Evolutionary conservation across 2,888 invertebrate genomes (phyloP).

Genomic region (Poecilus cupreus): DNA sequence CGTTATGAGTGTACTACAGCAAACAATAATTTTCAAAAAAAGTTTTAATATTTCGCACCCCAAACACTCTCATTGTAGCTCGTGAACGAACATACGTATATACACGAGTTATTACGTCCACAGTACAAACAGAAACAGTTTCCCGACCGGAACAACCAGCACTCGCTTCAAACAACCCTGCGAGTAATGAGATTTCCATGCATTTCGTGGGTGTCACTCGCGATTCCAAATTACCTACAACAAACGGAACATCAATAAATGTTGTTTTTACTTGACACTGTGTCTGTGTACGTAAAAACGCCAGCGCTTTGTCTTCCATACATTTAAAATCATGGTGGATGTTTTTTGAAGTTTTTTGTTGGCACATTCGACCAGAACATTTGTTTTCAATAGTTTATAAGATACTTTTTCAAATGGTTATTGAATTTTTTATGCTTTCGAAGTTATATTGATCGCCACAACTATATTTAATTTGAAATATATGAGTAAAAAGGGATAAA

Average conservation of each 20-base stretch:
- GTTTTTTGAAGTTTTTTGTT: conserved; percentile 29
- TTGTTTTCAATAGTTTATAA: conserved; percentile 24
- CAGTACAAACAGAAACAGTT: conserved; percentile 7
- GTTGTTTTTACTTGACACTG: conserved; percentile 44
- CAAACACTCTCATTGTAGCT: not conserved
- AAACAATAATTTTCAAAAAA: conserved; percentile 7
- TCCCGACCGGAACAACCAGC: not conserved
- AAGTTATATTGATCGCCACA: no score
- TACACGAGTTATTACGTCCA: conserved; percentile 15
- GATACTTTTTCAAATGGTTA: conserved; percentile 34
- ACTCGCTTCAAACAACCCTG: conserved; percentile 11
- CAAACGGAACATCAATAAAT: conserved; percentile 38
- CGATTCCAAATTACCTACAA: conserved; percentile 31
- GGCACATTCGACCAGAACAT: not conserved
- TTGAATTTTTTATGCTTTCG: conserved; percentile 21
- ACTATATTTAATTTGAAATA: no score
- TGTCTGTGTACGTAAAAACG: conserved; percentile 2
- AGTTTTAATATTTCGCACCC: not conserved
- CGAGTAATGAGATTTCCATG: conserved; percentile 38
- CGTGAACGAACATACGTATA: not conserved
- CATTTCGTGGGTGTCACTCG: conserved; percentile 25
- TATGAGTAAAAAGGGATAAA: no score
- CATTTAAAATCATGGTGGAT: conserved; percentile 23
- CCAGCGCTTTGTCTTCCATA: not conserved
- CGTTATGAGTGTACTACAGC: not conserved